Conservation (phyloP, 2,888 invertebrate genomes). For the Spodoptera littoralis region DNA sequence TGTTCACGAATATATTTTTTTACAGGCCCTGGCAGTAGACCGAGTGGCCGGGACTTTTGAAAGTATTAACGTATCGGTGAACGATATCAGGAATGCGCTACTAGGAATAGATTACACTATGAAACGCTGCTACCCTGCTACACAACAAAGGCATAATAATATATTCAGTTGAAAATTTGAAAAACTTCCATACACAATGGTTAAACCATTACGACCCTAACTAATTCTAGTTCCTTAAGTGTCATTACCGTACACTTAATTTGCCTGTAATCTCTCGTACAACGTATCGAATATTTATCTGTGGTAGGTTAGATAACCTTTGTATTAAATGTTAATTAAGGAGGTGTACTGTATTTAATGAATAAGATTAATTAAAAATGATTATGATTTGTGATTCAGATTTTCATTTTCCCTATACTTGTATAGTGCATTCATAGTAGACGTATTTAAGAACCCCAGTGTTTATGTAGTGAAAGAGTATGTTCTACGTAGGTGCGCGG, state of each 20-base stretch:
- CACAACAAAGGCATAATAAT: conserved; percentile 72
- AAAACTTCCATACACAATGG: conserved; percentile 33
- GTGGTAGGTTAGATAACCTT: conserved; percentile 37
- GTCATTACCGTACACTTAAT: conserved; percentile 29
- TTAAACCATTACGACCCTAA: conserved; percentile 45
- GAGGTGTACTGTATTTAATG: conserved; percentile 37
- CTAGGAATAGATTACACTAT: conserved; percentile 80
- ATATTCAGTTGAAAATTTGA: conserved; percentile 59
- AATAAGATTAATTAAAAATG: conserved; percentile 28
- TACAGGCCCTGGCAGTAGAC: conserved; percentile 79
- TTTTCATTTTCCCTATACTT: conserved; percentile 35
- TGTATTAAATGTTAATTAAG: conserved; percentile 42
- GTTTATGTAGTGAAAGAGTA: conserved; percentile 56
- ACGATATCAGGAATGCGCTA: conserved; percentile 79
- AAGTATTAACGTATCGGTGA: conserved; percentile 72
- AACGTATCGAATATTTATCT: conserved; percentile 14
- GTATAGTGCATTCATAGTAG: conserved; percentile 15
- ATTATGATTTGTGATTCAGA: conserved; percentile 25
- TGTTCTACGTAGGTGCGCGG: conserved; percentile 48
- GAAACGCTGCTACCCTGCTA: conserved; percentile 74
- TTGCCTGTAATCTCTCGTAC: conserved; percentile 37
- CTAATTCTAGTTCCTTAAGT: conserved; percentile 14
- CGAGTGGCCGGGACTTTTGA: conserved; percentile 77
- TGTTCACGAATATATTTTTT: conserved; percentile 2
- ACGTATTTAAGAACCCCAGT: conserved; percentile 28